Percentiles rank a stretch among this genome's conserved stretches.
Conservation (phyloP, 2,113 vertebrate genomes). For the Suricata suricatta region DNA sequence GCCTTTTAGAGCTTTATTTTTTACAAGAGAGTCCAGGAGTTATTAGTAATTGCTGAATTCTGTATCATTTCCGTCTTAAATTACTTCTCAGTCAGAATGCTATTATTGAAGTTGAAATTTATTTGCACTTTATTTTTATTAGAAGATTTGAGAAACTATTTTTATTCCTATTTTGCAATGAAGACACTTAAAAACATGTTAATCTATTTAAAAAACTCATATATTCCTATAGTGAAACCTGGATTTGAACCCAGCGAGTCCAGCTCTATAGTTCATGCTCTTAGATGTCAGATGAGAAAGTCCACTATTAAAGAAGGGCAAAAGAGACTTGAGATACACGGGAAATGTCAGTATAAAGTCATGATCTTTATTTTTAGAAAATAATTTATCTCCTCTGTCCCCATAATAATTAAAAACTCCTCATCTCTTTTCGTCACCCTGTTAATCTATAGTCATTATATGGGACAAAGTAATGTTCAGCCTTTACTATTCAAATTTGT, state of each 20-base stretch:
- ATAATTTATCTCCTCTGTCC: background rate
- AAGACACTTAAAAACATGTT: background rate
- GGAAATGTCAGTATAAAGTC: background rate
- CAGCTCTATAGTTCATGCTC: background rate
- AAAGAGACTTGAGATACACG: background rate
- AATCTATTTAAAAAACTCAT: background rate
- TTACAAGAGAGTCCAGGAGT: background rate
- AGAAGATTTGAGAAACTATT: background rate
- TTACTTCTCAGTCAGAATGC: background rate
- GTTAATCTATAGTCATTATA: background rate
- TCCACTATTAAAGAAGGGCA: background rate
- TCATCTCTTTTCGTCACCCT: background rate
- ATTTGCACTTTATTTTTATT: background rate
- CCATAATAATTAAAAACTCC: background rate
- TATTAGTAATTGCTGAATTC: background rate
- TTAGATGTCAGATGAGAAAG: background rate
- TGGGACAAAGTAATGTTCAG: background rate
- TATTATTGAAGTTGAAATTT: slow-evolving; percentile 1
- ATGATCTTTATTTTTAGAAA: background rate
- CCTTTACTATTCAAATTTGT: background rate
- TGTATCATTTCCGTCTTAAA: background rate
- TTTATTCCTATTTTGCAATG: background rate
- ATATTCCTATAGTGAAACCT: background rate
- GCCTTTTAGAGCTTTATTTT: background rate
- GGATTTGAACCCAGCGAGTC: background rate